Base-by-base conservation (phyloP, 2,888 invertebrate genomes). In the Oligia latruncula region DNA sequence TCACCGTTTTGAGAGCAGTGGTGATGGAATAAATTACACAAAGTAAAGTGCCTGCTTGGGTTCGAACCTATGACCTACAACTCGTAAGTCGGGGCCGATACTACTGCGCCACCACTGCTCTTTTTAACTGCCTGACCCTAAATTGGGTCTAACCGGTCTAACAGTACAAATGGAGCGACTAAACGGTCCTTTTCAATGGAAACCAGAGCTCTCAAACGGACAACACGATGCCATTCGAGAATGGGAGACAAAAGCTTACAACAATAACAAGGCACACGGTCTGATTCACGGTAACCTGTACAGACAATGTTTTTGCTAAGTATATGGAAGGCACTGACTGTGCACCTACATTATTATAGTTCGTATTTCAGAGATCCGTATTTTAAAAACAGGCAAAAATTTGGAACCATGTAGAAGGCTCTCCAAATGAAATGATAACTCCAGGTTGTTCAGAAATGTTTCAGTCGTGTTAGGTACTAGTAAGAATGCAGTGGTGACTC, bases 231-330 rank as follows among this genome's bases (percentile, higher is more conserved):
- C 82, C 52, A 74, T 71, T 70, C 29, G 60, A 64, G 58, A 58
- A 52, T 29, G 13, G 43, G 15, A 86, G 66, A 85, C 83, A 86
- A 84, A 78, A 70, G 62, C 43, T 55, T 46, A 40, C 23, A 84
- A 87, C 86, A 88, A 85, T 82, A 67, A 67, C 15, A 9, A 68
- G n/a, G 43, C 80, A 72, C 88, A 87, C 87, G 87, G 77, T 88
- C 87, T 88, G 85, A 80, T 87, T 87, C 82, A 62, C 87, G 29
- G n/a, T 66, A 78, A 87, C 82, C 75, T 74, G 79, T 40, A 62
- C 35, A 35, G 17, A 71, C 71, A 77, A 75, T 80, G 78, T 80
- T 81, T 83, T 74, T 66, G 62, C 23, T 52, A 46, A 60, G 60
- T 62, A 68, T 62, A 75, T 84, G n/a, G 52, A 46, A 70, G 17